A percentile compares a stretch with the other conserved stretches of the same genome.
phyloP scores from a whole-genome alignment of 2,888 invertebrate species.

The Ctena decussata region DNA sequence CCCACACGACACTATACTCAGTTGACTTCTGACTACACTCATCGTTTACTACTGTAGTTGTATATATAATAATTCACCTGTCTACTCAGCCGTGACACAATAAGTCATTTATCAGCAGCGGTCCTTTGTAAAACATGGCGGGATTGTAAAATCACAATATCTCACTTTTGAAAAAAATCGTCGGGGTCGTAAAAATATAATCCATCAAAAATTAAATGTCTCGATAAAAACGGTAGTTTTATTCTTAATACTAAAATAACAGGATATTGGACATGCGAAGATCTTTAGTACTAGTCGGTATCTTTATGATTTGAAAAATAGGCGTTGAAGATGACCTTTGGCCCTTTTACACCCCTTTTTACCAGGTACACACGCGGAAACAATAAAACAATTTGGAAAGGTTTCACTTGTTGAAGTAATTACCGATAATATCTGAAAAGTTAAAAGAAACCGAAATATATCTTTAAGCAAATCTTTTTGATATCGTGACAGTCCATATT shows the following conservation, averaged over 20 bases:
- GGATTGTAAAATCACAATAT: background rate
- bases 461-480: background rate
- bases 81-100: background rate
- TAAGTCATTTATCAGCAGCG: background rate
- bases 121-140: slow-evolving; percentile 16
- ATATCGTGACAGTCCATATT: background rate
- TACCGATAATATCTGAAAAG: background rate
- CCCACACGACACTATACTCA: too few species aligned
- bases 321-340: background rate
- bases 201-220: background rate
- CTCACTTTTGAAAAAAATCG: background rate
- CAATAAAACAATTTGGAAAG: slow-evolving; percentile 52
- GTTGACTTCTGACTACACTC: background rate
- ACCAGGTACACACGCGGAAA: slow-evolving; percentile 29
- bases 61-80: slow-evolving; percentile 25
- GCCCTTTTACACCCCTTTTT: background rate
- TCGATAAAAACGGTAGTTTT: background rate
- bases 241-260: background rate
- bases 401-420: background rate
- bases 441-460: background rate
- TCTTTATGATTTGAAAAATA: background rate
- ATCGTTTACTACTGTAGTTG: background rate
- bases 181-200: background rate
- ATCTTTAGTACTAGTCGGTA: background rate
- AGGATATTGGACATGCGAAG: background rate